Evolutionary conservation across 2,888 invertebrate genomes (phyloP).

Genomic region (Leuctra nigra): DNA sequence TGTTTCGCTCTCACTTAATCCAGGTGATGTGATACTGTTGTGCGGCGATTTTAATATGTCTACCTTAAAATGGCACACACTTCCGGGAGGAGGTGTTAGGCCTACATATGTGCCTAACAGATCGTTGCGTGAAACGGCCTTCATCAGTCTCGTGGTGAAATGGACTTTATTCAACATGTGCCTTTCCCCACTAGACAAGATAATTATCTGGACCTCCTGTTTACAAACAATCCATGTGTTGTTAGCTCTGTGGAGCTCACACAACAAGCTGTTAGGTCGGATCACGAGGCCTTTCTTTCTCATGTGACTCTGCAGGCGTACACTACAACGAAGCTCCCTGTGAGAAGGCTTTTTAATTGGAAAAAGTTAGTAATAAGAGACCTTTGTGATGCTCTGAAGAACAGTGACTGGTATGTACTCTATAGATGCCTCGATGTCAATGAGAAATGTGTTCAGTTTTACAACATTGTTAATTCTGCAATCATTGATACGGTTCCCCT

Average conservation of each 20-base stretch:
- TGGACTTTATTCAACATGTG: background rate
- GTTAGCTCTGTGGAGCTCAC: no score
- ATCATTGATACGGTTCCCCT: background rate
- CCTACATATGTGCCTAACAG: no score
- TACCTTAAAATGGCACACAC: background rate
- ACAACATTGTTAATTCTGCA: background rate
- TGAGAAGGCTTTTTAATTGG: background rate
- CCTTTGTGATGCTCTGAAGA: background rate
- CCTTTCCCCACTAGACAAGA: constrained; percentile 3
- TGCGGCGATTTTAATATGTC: background rate
- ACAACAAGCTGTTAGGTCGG: background rate
- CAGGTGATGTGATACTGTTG: background rate
- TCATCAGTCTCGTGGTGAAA: background rate
- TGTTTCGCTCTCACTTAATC: background rate
- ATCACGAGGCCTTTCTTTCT: background rate
- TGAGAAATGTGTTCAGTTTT: background rate
- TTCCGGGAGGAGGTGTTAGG: no score
- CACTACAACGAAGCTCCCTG: background rate
- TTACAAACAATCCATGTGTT: background rate
- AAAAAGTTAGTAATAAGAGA: background rate
- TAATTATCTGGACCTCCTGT: background rate
- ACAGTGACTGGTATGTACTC: background rate
- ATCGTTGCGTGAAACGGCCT: no score
- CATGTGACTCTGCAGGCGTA: background rate
- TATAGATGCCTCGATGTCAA: background rate